A percentile compares a stretch with the other conserved stretches of the same genome.
Evolutionary conservation across 2,888 invertebrate genomes (phyloP).

Genomic region (Tetragnatha montana): DNA sequence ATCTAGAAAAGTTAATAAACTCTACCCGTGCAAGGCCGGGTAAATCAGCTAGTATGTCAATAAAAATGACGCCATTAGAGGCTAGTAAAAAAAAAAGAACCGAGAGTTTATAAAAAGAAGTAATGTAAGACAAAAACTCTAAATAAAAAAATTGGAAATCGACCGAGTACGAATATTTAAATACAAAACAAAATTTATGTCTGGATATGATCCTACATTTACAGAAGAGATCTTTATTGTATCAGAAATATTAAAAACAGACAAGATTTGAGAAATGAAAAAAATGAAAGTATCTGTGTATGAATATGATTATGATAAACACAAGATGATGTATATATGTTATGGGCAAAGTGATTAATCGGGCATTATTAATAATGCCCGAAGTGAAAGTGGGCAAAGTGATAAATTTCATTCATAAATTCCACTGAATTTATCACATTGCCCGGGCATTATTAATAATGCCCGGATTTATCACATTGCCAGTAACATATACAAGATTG

Average conservation of each 20-base stretch:
- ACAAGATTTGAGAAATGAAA: neutral
- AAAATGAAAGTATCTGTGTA: neutral
- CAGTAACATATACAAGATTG: neutral
- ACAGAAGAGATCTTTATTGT: neutral
- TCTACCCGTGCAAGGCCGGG: no score
- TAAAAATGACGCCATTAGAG: no score
- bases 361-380: no score
- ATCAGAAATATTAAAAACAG: neutral
- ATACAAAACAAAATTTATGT: neutral
- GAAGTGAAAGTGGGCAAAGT: no score
- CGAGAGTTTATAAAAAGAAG: neutral
- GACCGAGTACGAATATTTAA: neutral
- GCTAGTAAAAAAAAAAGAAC: neutral
- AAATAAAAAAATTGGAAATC: neutral
- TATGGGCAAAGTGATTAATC: no score
- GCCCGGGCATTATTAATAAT: no score
- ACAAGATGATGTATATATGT: neutral
- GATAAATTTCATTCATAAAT: no score
- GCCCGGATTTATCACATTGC: no score
- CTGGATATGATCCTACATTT: neutral
- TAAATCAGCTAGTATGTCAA: no score
- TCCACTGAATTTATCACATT: no score
- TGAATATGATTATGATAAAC: neutral
- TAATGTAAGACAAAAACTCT: neutral
- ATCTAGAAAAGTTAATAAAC: no score